These are phyloP conservation scores for Thomomys bottae DNA, from an alignment of 2,113 vertebrate genomes.

Conservation along the genomic window DNA sequence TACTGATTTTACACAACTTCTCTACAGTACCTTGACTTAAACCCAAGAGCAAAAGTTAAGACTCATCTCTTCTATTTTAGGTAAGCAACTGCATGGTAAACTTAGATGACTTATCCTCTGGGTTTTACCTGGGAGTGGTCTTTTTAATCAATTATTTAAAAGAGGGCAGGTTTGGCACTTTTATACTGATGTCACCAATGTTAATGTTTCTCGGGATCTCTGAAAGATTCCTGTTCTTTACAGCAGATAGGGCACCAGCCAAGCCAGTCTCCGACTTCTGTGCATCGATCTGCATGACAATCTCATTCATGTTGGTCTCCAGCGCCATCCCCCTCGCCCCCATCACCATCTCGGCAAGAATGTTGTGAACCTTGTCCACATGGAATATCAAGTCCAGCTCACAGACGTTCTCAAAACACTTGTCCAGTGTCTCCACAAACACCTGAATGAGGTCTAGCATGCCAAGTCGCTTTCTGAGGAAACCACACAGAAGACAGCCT, in stretches of 20 bases:
- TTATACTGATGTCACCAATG: conserved; percentile 99
- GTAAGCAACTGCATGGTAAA: conserved; percentile 93
- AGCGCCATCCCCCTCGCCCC: too few species aligned
- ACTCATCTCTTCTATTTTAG: conserved; percentile 86
- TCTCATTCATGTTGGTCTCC: too few species aligned
- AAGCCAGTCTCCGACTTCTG: too few species aligned
- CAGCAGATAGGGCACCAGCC: conserved; percentile 98
- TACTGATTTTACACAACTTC: conserved; percentile 81
- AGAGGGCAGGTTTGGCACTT: conserved; percentile 99
- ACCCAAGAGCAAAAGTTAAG: conserved; percentile 85
- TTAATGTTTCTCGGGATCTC: conserved; percentile 99
- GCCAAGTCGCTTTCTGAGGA: too few species aligned
- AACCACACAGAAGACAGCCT: too few species aligned
- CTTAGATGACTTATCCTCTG: conserved; percentile 83
- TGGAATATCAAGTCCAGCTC: too few species aligned
- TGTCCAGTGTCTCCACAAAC: too few species aligned
- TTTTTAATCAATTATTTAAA: conserved; percentile 93
- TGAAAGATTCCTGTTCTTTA: conserved; percentile 99
- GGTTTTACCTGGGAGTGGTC: conserved; percentile 87
- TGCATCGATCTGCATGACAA: too few species aligned
- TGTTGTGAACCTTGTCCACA: too few species aligned
- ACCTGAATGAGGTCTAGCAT: too few species aligned
- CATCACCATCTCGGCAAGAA: too few species aligned
- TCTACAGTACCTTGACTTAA: conserved; percentile 91
- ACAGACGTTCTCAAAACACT: too few species aligned